A percentile compares a stretch with the other conserved stretches of the same genome.
These are phyloP conservation scores for Pseudomyrmex gracilis DNA, from an alignment of 1,140 invertebrate species.

Conservation along the genomic window DNA sequence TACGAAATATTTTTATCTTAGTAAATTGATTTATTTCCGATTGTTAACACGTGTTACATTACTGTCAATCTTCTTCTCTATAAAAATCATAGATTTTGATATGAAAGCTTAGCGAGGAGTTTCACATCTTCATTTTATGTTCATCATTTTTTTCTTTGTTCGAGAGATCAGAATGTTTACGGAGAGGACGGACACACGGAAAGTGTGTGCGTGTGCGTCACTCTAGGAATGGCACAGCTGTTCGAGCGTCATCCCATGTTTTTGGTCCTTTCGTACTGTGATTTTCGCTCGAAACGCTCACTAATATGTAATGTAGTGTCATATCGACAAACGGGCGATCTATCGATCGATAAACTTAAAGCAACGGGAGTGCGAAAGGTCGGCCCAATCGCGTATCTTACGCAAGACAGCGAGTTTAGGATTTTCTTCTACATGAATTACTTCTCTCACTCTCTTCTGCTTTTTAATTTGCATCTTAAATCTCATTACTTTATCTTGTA, in stretches of 20 bases:
- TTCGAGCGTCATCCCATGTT: slow-evolving; percentile 47
- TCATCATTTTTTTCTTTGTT: not conserved
- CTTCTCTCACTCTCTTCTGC: not conserved
- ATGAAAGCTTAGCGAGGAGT: slow-evolving; percentile 43
- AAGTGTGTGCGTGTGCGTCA: not conserved
- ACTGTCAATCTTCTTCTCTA: slow-evolving; percentile 29
- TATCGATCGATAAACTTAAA: slow-evolving; percentile 62
- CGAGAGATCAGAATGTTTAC: slow-evolving; percentile 53
- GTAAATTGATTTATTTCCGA: slow-evolving; percentile 23
- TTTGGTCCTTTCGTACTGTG: slow-evolving; percentile 47
- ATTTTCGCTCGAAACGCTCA: slow-evolving; percentile 51
- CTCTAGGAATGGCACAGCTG: slow-evolving; percentile 71
- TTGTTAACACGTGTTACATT: slow-evolving; percentile 26
- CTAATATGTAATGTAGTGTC: slow-evolving; percentile 34
- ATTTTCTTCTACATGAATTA: slow-evolving; percentile 49
- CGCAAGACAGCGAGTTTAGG: slow-evolving; percentile 61
- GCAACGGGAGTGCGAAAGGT: slow-evolving; percentile 55
- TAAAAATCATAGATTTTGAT: slow-evolving; percentile 58
- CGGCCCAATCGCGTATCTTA: slow-evolving; percentile 57
- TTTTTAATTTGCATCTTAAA: not conserved
- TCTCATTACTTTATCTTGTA: slow-evolving; percentile 29
- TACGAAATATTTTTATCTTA: not conserved
- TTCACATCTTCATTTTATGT: not conserved
- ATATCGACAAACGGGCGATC: slow-evolving; percentile 34
- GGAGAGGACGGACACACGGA: slow-evolving; percentile 6